These are phyloP conservation scores for Pseudochromis fuscus DNA, from an alignment of 2,797 vertebrate genomes.

Conservation along the genomic window DNA sequence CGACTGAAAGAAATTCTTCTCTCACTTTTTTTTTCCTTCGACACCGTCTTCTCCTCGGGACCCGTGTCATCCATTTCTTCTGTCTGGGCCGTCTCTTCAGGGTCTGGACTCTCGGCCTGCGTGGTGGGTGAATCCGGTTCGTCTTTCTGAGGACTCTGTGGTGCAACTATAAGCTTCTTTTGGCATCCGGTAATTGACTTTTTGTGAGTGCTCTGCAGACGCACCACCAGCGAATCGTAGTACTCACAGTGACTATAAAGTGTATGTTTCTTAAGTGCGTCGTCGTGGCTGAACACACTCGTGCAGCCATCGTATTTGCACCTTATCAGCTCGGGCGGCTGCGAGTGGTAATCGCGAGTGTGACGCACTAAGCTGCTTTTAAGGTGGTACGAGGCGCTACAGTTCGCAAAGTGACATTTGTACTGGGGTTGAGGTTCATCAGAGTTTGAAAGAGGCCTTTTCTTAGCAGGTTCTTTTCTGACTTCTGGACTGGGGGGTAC, in stretches of 20 bases:
- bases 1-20: not conserved
- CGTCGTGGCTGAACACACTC: conserved; percentile 88
- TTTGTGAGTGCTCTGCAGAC: conserved; percentile 89
- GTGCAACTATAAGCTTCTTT: conserved; percentile 87
- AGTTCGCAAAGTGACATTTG: conserved; percentile 91
- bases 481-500: conserved; percentile 75
- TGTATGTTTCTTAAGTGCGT: conserved; percentile 90
- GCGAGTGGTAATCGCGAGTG: conserved; percentile 81
- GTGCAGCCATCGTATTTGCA: conserved; percentile 93
- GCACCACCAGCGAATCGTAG: conserved; percentile 90
- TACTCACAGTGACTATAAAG: conserved; percentile 91
- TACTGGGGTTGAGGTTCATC: conserved; percentile 89
- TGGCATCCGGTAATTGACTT: conserved; percentile 86
- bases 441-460: conserved; percentile 54
- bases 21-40: not conserved
- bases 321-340: conserved; percentile 79
- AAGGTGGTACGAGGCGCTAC: conserved; percentile 90
- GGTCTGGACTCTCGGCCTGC: conserved; percentile 52
- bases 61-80: conserved; percentile 44
- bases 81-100: conserved; percentile 25
- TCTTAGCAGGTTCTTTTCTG: conserved; percentile 86
- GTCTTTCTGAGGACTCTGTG: conserved; percentile 64
- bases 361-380: conserved; percentile 93
- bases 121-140: conserved; percentile 54
- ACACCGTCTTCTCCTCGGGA: conserved; percentile 9